These are phyloP conservation scores for Whitmania pigra DNA, from an alignment of 1,140 invertebrate species.

Conservation along the genomic window DNA sequence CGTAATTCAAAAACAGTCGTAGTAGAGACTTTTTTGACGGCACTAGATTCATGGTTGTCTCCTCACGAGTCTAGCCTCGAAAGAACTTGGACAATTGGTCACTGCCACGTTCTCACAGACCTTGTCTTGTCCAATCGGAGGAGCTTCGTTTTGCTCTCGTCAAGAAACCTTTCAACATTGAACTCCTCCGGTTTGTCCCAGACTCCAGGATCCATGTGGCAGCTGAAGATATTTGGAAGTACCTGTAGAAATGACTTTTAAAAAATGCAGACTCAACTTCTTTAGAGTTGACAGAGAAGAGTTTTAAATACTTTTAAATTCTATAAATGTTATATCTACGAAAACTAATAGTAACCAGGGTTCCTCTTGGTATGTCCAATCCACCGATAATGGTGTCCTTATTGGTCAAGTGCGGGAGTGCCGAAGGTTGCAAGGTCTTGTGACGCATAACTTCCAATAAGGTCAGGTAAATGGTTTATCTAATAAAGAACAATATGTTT, in stretches of 20 bases:
- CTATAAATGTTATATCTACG: slow-evolving; percentile 20
- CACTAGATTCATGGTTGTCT: background rate
- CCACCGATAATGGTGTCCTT: slow-evolving; percentile 32
- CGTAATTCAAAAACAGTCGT: no score
- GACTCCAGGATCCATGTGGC: slow-evolving; percentile 30
- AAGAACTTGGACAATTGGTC: background rate
- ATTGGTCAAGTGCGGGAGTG: slow-evolving; percentile 29
- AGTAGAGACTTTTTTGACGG: no score
- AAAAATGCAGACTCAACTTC: no score
- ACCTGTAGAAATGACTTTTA: slow-evolving; percentile 32
- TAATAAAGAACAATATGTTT: no score
- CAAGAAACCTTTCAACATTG: slow-evolving; percentile 50
- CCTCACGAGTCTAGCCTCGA: background rate
- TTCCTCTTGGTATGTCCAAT: slow-evolving; percentile 35
- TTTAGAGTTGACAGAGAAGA: no score
- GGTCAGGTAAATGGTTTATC: slow-evolving; percentile 10
- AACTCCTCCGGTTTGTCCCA: slow-evolving; percentile 59
- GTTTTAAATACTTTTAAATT: no score
- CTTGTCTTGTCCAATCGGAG: background rate
- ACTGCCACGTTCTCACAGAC: background rate
- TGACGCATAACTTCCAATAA: slow-evolving; percentile 33
- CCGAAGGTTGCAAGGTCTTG: slow-evolving; percentile 37
- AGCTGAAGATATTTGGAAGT: slow-evolving; percentile 50
- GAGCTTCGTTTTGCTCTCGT: slow-evolving; percentile 22
- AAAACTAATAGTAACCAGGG: slow-evolving; percentile 30